Evolutionary conservation across 2,113 vertebrate genomes (phyloP).

Genomic region (Desmodus rotundus): DNA sequence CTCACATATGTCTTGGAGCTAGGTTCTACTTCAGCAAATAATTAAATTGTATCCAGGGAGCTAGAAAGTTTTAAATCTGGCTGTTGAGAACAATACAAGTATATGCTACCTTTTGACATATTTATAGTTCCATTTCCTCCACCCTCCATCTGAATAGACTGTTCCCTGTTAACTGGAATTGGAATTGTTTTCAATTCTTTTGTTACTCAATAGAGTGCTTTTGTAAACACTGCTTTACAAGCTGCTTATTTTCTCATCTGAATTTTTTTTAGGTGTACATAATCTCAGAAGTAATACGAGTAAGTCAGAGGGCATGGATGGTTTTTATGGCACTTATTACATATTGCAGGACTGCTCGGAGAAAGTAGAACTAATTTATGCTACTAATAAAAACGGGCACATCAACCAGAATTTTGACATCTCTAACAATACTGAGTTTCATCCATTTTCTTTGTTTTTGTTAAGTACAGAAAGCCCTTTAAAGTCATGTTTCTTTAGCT

Average conservation of each 20-base stretch:
- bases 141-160: background rate
- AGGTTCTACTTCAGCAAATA: background rate
- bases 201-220: slow-evolving; percentile 38
- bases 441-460: background rate
- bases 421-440: background rate
- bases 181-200: slow-evolving; percentile 17
- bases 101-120: background rate
- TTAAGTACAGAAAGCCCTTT: background rate
- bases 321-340: background rate
- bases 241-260: slow-evolving; percentile 25
- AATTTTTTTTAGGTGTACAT: background rate
- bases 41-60: background rate
- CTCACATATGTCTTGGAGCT: background rate
- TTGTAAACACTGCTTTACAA: background rate
- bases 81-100: background rate
- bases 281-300: background rate
- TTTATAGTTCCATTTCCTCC: background rate
- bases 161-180: background rate
- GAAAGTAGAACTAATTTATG: background rate
- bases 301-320: background rate
- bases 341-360: background rate
- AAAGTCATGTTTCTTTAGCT: background rate
- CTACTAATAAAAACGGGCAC: background rate
- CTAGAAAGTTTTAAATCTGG: background rate
- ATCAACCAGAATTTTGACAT: background rate